A percentile compares a stretch with the other conserved stretches of the same genome.
Evolutionary conservation across 2,888 invertebrate species (phyloP).

Genomic region (Gymnoscelis rufifasciata): DNA sequence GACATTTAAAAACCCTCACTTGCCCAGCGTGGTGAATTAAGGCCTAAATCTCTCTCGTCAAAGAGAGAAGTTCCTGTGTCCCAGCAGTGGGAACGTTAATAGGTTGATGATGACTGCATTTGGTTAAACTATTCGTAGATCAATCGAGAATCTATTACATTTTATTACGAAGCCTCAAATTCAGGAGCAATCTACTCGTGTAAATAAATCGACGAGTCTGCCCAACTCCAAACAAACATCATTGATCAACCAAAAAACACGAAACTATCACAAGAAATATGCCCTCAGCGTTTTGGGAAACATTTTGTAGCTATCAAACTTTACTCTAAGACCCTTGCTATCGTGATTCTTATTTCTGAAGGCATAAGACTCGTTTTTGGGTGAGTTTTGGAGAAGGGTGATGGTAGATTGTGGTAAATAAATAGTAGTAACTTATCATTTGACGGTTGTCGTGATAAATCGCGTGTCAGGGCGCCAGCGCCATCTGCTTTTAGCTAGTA

Average conservation of each 20-base stretch:
- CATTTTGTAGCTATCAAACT: slow-evolving; percentile 23
- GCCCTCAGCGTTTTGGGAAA: slow-evolving; percentile 26
- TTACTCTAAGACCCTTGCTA: slow-evolving; percentile 6
- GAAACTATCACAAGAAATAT: slow-evolving; percentile 32
- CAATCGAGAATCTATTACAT: not conserved
- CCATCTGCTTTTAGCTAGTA: slow-evolving; percentile 42
- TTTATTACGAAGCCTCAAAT: not conserved
- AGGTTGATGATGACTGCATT: too few species aligned
- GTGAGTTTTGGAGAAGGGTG: not conserved
- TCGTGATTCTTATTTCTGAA: not conserved
- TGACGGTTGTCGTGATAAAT: slow-evolving; percentile 34
- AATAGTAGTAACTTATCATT: slow-evolving; percentile 44
- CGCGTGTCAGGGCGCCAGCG: slow-evolving; percentile 36
- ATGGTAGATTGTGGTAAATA: slow-evolving; percentile 31
- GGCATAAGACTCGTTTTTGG: slow-evolving; percentile 4
- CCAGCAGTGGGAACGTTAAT: too few species aligned
- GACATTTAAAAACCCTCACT: too few species aligned
- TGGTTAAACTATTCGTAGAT: too few species aligned
- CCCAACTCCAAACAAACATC: slow-evolving; percentile 18
- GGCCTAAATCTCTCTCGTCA: too few species aligned
- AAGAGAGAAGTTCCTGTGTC: too few species aligned
- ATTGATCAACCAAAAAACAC: slow-evolving; percentile 26
- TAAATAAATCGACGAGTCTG: slow-evolving; percentile 8
- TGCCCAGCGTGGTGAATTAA: too few species aligned
- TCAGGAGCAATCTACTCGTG: not conserved